Base-by-base conservation (phyloP, 2,797 vertebrate genomes). In the Malacoraja senta region DNA sequence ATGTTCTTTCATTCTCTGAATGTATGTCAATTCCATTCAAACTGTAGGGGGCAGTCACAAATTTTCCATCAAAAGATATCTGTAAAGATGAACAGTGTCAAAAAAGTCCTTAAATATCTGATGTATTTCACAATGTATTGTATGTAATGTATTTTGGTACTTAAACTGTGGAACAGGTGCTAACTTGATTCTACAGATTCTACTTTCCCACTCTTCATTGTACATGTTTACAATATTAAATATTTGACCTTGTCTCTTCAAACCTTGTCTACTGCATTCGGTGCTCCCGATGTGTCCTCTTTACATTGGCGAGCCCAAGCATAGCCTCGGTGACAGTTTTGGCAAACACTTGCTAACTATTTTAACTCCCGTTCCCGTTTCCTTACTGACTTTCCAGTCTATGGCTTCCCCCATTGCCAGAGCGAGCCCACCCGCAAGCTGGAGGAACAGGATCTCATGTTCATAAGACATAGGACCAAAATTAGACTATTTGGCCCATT, bases 21-120 rank as follows among this genome's bases (percentile, higher is more conserved):
- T 26, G 13, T 91, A 91, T 91, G 24, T 91, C 2, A 74, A 91
- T 74, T 91, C 90, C 90, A 91, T 91, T 91, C 68, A 44, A 74
- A 91, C 63, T 91, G 35, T 91, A 91, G 32, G 65, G 71, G 26
- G n/a, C 68, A 71, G 63, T 72, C 88, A 91, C 63, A 44, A 13
- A 4, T 13, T 44, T 12, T 13, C 68, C 90, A 74, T 91, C 38
- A 91, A 91, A 44, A 74, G 68, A 72, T 74, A 91, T 91, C 90
- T 72, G 90, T 53, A 91, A 91, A 74, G 68, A 32, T 44, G 12
- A 26, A 91, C 10, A 72, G 38, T 38, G 19, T 24, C 71, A 71
- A 74, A 91, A 7, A 53, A 91, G 74, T 91, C 35, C 32, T 91
- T 91, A 72, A 91, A 91, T 35, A 26, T 10, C 19, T 53, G 12